Evolutionary conservation across 2,888 invertebrate genomes (phyloP), one percentile per base, ranked within the genome.

Genomic region (Pammene fasciana): DNA sequence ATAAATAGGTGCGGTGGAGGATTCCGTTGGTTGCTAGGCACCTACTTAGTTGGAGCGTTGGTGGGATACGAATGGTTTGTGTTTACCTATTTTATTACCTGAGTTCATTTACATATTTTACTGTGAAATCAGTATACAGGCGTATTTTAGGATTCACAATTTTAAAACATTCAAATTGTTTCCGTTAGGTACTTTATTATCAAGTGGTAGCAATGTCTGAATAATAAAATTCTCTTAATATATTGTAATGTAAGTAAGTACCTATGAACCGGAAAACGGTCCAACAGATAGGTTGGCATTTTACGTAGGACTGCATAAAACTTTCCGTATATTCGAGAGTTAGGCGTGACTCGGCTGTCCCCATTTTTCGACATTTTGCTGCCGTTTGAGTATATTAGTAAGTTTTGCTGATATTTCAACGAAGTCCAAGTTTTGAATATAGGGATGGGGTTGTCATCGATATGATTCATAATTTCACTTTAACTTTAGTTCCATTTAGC

Each of bases 311-410:
- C 46, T 54, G 55, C 60, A 65, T 16, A 72, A 75, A 82, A 85
- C 80, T 83, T 85, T 77, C 66, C 68, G 71, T 74, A 70, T 71
- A 55, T 62, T 62, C 45, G 52, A 78, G 83, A 84, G 79, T 85
- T 82, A 61, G 75, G 75, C 77, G 75, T 75, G 75, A 79, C 77
- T 82, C 76, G 75, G 77, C 78, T 79, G 78, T 81, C 78, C 78
- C 78, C 84, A 82, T 85, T 86, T 86, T 86, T 84, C 83, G 81
- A 86, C 84, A 82, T 70, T 68, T 78, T 80, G 76, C 75, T 79
- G 79, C 78, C 78, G 83, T 34, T 82, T 82, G 82, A 82, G 82
- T 78, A 80, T 83, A 83, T 82, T 75, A 81, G 76, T 77, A 85
- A 85, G 80, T 84, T 83, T 75, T 76, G 78, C 78, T 79, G 80